phyloP scores from a whole-genome alignment of 2,888 invertebrate genomes.

The Yponomeuta evonymella region DNA sequence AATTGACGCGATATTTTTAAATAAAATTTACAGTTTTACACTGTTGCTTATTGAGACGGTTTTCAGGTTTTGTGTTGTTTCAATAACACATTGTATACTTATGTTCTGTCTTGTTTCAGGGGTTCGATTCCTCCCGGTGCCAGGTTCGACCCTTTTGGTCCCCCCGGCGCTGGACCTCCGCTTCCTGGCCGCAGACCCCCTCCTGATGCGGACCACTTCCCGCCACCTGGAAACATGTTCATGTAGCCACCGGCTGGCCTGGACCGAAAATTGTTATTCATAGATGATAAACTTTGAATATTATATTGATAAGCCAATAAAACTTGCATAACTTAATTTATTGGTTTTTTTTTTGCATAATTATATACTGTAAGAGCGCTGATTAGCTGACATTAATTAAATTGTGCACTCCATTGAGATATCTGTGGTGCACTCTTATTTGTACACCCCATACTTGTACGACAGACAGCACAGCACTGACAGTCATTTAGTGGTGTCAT shows the following conservation, averaged over 20 bases:
- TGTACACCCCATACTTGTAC: too few species aligned
- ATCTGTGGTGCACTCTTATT: too few species aligned
- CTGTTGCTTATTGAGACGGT: neutral
- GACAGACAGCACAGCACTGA: too few species aligned
- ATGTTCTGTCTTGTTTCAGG: conserved; percentile 47
- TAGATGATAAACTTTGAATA: conserved; percentile 3
- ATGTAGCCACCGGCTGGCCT: conserved; percentile 60
- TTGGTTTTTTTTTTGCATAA: too few species aligned
- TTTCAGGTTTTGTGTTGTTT: neutral
- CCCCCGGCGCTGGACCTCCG: conserved; percentile 73
- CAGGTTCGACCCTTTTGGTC: conserved; percentile 88
- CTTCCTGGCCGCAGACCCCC: conserved; percentile 57
- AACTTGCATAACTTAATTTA: neutral
- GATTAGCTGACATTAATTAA: too few species aligned
- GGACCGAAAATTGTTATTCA: neutral
- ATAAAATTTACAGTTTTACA: too few species aligned
- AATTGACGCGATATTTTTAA: too few species aligned
- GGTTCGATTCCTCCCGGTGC: conserved; percentile 83
- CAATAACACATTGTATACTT: too few species aligned
- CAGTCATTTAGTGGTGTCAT: too few species aligned
- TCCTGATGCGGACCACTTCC: conserved; percentile 84
- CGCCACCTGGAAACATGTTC: conserved; percentile 86
- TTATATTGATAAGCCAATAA: conserved; percentile 18
- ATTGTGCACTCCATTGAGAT: too few species aligned
- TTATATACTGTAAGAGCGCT: too few species aligned